These are phyloP conservation scores for Tolypeutes matacus DNA, from an alignment of 2,797 vertebrate genomes.

Conservation along the genomic window DNA sequence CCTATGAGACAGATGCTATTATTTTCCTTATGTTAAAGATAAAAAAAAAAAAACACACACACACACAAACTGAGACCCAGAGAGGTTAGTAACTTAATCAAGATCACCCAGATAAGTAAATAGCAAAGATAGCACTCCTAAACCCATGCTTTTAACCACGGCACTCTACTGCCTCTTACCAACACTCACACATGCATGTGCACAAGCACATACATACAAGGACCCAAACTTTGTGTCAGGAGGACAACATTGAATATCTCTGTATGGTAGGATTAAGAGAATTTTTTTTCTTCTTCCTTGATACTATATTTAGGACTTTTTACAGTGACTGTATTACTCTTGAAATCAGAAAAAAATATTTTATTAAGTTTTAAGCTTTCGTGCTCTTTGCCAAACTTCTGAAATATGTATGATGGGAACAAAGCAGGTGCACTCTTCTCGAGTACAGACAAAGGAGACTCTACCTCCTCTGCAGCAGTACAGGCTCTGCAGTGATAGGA, in stretches of 20 bases:
- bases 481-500: slow-evolving; percentile 44
- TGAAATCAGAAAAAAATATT: slow-evolving; percentile 49
- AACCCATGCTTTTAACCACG: slow-evolving; percentile 21
- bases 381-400: slow-evolving; percentile 57
- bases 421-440: slow-evolving; percentile 35
- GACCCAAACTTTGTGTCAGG: neutral
- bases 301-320: slow-evolving; percentile 51
- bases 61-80: neutral
- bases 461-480: slow-evolving; percentile 35
- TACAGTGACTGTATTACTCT: slow-evolving; percentile 36
- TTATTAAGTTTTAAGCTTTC: slow-evolving; percentile 36
- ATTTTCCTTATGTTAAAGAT: slow-evolving; percentile 61
- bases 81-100: slow-evolving; percentile 31
- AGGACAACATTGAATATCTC: neutral
- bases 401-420: slow-evolving; percentile 4
- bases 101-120: slow-evolving; percentile 53
- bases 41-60: neutral
- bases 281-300: slow-evolving; percentile 52
- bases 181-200: neutral
- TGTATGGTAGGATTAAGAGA: neutral
- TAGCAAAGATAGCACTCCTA: neutral
- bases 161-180: neutral
- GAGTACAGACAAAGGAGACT: slow-evolving; percentile 27
- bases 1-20: neutral
- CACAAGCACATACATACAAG: neutral